These are phyloP conservation scores for Tylochromis polylepis DNA, from an alignment of 2,113 vertebrate species.

Conservation along the genomic window DNA sequence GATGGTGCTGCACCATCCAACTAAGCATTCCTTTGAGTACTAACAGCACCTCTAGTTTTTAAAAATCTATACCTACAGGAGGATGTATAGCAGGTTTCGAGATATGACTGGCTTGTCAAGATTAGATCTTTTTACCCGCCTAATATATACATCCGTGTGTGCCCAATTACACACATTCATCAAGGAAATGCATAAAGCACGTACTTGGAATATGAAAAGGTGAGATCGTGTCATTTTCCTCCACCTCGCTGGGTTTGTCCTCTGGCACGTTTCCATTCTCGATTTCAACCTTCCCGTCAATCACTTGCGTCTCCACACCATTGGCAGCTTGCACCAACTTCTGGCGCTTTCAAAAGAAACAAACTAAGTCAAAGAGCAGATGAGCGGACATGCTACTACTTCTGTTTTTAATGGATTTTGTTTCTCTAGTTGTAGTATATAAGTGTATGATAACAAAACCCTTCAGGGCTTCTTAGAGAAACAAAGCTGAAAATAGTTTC, in stretches of 20 bases:
- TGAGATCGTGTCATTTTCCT: slow-evolving; percentile 75
- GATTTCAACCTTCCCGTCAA: slow-evolving; percentile 84
- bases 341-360: slow-evolving; percentile 82
- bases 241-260: slow-evolving; percentile 76
- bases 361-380: slow-evolving; percentile 52
- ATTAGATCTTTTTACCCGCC: background rate
- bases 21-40: background rate
- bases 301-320: slow-evolving; percentile 78
- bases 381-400: background rate
- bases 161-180: background rate
- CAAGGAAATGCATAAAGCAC: background rate
- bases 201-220: slow-evolving; percentile 78
- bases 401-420: background rate
- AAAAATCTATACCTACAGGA: background rate
- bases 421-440: background rate
- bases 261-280: slow-evolving; percentile 90
- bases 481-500: background rate
- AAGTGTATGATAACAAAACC: background rate
- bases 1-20: background rate
- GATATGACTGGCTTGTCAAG: background rate
- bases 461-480: background rate
- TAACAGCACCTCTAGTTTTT: background rate
- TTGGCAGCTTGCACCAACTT: slow-evolving; percentile 87
- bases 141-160: background rate
- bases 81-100: background rate